Percentiles rank a stretch among this genome's conserved stretches.
Conservation (phyloP, 2,797 vertebrate genomes). For the Tadarida brasiliensis region DNA sequence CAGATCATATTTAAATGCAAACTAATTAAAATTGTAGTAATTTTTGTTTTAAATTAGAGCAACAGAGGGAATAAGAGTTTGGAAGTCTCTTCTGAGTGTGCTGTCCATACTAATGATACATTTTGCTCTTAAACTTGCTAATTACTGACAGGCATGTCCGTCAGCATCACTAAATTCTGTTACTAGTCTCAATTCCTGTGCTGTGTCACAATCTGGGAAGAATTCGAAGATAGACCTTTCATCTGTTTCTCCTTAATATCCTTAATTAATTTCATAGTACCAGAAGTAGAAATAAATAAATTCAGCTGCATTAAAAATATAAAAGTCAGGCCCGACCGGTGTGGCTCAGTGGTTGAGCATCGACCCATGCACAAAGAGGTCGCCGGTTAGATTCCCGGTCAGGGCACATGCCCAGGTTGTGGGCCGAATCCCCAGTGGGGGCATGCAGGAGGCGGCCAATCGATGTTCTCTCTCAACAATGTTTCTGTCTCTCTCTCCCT, state of each 20-base stretch:
- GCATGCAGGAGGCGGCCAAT: no score
- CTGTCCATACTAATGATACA: slow-evolving; percentile 19
- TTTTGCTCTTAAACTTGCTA: slow-evolving; percentile 53
- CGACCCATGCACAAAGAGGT: no score
- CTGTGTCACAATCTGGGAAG: background rate
- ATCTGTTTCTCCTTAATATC: slow-evolving; percentile 24
- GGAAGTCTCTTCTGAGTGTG: slow-evolving; percentile 18
- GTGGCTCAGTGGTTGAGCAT: no score
- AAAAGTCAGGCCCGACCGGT: no score
- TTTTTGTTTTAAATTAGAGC: background rate
- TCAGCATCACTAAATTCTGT: slow-evolving; percentile 35
- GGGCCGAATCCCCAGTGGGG: no score
- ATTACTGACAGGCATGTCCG: slow-evolving; percentile 34
- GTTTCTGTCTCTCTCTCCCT: no score
- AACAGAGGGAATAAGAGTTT: background rate
- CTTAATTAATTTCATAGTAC: slow-evolving; percentile 31
- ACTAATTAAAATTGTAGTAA: slow-evolving; percentile 27
- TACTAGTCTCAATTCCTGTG: slow-evolving; percentile 15
- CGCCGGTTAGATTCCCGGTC: no score
- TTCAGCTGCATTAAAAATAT: background rate
- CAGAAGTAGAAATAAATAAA: slow-evolving; percentile 18
- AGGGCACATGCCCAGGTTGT: no score
- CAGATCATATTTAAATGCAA: slow-evolving; percentile 35
- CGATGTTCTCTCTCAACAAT: no score
- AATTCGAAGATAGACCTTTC: slow-evolving; percentile 19